These are phyloP conservation scores for Acanthochromis polyacanthus DNA, from an alignment of 2,113 vertebrate species.

Conservation along the genomic window DNA sequence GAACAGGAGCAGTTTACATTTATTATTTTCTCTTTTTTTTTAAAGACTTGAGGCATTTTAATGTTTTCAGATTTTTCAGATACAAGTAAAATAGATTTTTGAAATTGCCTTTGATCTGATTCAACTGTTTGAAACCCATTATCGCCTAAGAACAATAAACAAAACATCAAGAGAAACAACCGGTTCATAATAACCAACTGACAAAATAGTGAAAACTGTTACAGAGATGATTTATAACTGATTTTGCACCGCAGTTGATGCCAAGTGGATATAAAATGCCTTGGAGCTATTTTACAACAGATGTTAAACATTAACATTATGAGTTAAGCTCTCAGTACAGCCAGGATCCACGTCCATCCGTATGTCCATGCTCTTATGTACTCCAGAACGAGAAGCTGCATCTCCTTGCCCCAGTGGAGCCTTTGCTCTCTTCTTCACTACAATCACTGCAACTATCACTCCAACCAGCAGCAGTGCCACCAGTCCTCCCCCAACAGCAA, in stretches of 20 bases:
- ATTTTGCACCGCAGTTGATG: neutral
- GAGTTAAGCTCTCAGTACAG: slow-evolving; percentile 32
- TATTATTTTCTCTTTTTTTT: neutral
- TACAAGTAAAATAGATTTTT: neutral
- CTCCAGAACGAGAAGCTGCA: neutral
- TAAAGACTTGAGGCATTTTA: neutral
- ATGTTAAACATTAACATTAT: neutral
- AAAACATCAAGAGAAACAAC: neutral
- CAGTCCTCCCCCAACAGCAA: slow-evolving; percentile 32
- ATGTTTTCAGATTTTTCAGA: neutral
- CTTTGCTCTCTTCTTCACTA: slow-evolving; percentile 40
- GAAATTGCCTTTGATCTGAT: neutral
- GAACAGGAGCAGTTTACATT: neutral
- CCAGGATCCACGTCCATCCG: neutral
- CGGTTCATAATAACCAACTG: neutral
- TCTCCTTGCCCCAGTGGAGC: neutral
- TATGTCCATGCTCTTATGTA: neutral
- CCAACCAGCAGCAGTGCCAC: slow-evolving; percentile 47
- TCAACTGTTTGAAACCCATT: neutral
- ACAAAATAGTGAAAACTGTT: neutral
- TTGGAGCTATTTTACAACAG: neutral
- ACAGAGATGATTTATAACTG: neutral
- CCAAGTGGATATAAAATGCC: neutral
- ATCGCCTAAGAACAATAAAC: neutral
- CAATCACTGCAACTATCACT: slow-evolving; percentile 27